These are phyloP conservation scores for Trialeurodes vaporariorum DNA, from an alignment of 1,140 invertebrate species.

Conservation along the genomic window DNA sequence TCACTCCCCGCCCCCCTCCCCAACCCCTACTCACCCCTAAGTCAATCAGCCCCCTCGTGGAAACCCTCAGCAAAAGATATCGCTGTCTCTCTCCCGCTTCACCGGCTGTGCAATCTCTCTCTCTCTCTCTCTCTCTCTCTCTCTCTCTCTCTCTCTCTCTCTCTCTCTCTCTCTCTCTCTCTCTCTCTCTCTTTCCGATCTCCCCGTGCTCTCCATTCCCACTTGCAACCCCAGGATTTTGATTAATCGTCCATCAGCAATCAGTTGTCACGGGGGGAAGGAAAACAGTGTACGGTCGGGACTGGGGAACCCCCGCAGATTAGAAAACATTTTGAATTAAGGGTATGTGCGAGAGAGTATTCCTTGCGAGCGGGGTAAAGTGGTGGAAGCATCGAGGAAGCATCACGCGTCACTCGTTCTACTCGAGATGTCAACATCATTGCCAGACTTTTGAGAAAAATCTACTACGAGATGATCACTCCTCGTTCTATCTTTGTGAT, in stretches of 20 bases:
- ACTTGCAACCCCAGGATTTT: background rate
- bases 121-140: no score
- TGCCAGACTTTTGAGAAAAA: no score
- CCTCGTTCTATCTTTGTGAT: no score
- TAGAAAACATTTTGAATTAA: background rate
- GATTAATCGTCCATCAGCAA: background rate
- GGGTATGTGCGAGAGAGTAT: background rate
- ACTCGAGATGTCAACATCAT: no score
- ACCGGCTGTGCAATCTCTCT: no score
- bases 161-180: no score
- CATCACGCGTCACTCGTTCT: no score
- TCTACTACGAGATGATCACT: no score
- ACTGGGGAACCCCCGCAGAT: background rate
- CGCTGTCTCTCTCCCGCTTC: no score
- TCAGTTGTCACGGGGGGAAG: background rate
- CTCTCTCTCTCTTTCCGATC: background rate
- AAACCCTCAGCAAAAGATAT: background rate
- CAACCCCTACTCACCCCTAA: background rate
- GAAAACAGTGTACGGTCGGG: background rate
- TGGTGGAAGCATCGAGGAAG: no score
- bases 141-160: no score
- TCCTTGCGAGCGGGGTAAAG: background rate
- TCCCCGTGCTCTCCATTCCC: background rate
- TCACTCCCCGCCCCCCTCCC: background rate
- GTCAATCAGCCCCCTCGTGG: no score